Evolutionary conservation across 2,888 invertebrate species (phyloP), one percentile per base, ranked within the genome.

Genomic region (Exephanes ischioxanthus): DNA sequence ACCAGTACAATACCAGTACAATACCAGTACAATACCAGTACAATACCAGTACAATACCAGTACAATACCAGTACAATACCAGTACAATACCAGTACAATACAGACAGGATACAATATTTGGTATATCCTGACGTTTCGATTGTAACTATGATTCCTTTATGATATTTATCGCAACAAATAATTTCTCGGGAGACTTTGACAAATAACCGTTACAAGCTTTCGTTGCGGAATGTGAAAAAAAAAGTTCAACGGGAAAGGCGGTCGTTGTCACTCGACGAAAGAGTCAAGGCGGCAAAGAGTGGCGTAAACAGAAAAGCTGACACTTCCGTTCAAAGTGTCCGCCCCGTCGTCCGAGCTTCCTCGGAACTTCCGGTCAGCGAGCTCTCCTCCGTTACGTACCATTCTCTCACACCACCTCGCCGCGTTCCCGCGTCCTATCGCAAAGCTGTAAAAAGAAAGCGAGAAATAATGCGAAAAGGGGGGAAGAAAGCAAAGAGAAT

Each of bases 271-370:
- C 19, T 37, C 19, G 66, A 51, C 48, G 66, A 51, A 51, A 66
- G n/a, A 66, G 48, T 61, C 61, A n/a, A 22, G 68, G 66, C 53
- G 63, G 48, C 53, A 55, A 73, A 19, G 55, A 63, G 73, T 51
- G 67, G 81, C 72, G 83, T 80, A 84, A 87, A 81, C 85, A 85
- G 85, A 82, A 84, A 83, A 87, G 86, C 84, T 83, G 87, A 83
- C 83, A 80, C 82, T 88, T 87, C 83, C 83, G 73, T 73, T 70
- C 67, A 14, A 51, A 78, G 77, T 73, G 67, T 78, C 53, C 48
- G 11, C 22, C 58, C 14, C 68, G 51, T 70, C 76, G 83, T 48
- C 26, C 61, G 61, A 48, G 58, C 58, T 78, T 78, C 71, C 55
- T 77, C 61, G 48, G n/a, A 63, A 55, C 58, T 77, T 73, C 77